Conservation (phyloP, 2,797 vertebrate species). For the Psittacula derbiana region DNA sequence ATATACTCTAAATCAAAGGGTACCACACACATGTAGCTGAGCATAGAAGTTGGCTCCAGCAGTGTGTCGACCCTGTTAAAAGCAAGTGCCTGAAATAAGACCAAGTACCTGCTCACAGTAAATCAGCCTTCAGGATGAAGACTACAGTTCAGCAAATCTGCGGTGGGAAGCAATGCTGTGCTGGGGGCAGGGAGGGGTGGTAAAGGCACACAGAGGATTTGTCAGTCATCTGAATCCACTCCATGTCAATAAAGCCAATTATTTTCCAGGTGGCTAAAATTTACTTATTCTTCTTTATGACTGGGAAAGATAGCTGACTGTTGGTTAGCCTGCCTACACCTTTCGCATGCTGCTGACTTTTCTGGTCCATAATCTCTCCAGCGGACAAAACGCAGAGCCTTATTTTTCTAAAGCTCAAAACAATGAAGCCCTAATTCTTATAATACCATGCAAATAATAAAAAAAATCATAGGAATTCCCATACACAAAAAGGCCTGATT, state of each 20-base stretch:
- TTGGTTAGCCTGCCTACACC: not conserved
- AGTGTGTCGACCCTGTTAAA: not conserved
- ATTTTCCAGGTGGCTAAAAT: not conserved
- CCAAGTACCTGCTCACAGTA: not conserved
- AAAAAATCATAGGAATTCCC: not conserved
- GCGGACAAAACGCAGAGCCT: not conserved
- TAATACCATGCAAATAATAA: not conserved
- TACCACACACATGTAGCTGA: not conserved
- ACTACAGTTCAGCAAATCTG: not conserved
- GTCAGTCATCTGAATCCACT: not conserved
- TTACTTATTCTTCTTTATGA: accelerated
- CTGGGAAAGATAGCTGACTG: not conserved
- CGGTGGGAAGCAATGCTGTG: not conserved
- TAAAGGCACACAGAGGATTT: not conserved
- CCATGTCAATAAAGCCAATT: not conserved
- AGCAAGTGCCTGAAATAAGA: not conserved
- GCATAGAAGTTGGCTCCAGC: not conserved
- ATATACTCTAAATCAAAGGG: not conserved
- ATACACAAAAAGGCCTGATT: not conserved
- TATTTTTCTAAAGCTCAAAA: not conserved
- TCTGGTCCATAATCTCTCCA: accelerated
- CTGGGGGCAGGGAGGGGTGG: not conserved
- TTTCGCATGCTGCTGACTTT: not conserved
- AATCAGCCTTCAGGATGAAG: not conserved
- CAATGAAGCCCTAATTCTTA: not conserved